Percentiles rank a stretch among this genome's conserved stretches.
phyloP scores from a whole-genome alignment of 1,140 invertebrate species.

The Zaprionus vittiger region DNA sequence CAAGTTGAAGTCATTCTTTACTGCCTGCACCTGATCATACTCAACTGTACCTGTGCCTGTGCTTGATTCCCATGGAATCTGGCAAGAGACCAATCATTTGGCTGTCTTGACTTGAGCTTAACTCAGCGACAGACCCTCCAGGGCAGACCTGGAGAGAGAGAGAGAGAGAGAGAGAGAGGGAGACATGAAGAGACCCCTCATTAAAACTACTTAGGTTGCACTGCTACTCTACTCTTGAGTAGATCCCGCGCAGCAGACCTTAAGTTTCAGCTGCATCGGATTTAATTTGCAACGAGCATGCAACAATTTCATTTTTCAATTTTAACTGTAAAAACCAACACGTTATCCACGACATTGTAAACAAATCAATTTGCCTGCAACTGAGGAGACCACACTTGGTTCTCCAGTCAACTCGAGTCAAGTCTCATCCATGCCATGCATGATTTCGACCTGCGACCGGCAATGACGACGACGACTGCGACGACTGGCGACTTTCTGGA shows the following conservation, averaged over 20 bases:
- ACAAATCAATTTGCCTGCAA: constrained; percentile 74
- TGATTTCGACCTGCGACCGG: constrained; percentile 3
- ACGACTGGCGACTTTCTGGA: background rate
- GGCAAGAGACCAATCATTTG: constrained; percentile 18
- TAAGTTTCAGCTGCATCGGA: constrained; percentile 25
- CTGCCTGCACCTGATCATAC: constrained; percentile 27
- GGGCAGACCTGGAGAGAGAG: background rate
- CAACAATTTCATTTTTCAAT: constrained; percentile 81
- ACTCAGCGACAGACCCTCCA: constrained; percentile 8
- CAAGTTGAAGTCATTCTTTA: background rate
- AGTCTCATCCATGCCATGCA: constrained; percentile 23
- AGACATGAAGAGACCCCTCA: constrained; percentile 57
- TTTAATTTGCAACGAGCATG: constrained; percentile 77
- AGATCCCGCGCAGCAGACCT: constrained; percentile 17
- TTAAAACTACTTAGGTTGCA: constrained; percentile 73
- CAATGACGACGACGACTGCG: background rate
- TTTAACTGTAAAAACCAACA: constrained; percentile 82
- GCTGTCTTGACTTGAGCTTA: constrained; percentile 7
- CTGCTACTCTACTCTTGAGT: constrained; percentile 48
- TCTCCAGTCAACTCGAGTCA: background rate
- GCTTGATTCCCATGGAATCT: constrained; percentile 12
- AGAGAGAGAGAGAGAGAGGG: constrained; percentile 20
- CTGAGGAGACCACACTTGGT: constrained; percentile 63
- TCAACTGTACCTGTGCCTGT: constrained; percentile 41
- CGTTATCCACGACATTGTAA: constrained; percentile 71